A percentile compares a stretch with the other conserved stretches of the same genome.
phyloP scores from a whole-genome alignment of 92 coral and sea anemone genomes.

The Phenganax stokvisi region DNA sequence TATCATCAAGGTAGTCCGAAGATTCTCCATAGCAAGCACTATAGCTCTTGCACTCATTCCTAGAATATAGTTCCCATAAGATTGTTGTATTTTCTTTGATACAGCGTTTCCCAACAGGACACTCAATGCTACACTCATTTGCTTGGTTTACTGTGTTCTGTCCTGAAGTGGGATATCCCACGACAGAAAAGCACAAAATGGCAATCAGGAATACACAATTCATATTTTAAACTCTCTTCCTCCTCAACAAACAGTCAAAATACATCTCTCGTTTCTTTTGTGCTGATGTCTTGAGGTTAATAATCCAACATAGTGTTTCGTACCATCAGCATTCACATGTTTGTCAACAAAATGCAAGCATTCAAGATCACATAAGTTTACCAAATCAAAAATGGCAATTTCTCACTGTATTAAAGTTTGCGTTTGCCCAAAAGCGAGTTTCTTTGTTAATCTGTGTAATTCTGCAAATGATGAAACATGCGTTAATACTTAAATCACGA shows the following conservation, averaged over 20 bases:
- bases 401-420: neutral
- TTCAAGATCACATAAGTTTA: neutral
- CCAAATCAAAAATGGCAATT: neutral
- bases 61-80: constrained; percentile 8
- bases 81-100: constrained; percentile 13
- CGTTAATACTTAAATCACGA: neutral
- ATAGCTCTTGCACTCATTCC: constrained; percentile 23
- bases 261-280: neutral
- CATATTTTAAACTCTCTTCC: neutral
- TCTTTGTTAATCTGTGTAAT: neutral
- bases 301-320: neutral
- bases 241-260: neutral
- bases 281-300: neutral
- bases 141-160: neutral
- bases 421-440: neutral
- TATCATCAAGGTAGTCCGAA: constrained; percentile 1
- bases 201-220: neutral
- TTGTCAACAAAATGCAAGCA: neutral
- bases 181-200: neutral
- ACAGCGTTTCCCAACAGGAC: constrained; percentile 22
- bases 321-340: neutral
- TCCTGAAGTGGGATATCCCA: constrained; percentile 4
- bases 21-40: neutral
- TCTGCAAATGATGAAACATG: neutral
- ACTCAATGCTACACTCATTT: neutral